Base-by-base conservation (phyloP, 2,888 invertebrate species). In the Pheosia gnoma region DNA sequence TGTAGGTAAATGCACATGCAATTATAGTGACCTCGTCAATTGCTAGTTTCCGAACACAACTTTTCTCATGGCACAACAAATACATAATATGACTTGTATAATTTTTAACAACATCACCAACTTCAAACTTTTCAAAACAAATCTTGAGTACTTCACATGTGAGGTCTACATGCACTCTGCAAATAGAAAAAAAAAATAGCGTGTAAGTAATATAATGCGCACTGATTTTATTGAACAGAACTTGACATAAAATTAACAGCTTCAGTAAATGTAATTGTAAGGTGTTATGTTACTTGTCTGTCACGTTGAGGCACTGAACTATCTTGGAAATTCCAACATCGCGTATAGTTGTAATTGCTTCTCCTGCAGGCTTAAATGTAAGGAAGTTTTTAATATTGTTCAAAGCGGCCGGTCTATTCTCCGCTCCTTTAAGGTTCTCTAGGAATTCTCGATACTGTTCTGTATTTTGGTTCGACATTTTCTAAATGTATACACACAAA, bases 1-100 rank as follows among this genome's bases (percentile, higher is more conserved):
- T 43, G 43, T 9, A 43, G 9, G 9, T 9, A n/a, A 55, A 41
- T 39, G 37, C 39, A 55, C 58, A 41, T 41, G 75, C 58, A 79
- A 77, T 58, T 51, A 53, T 7, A n/a, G 4, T n/a, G 75, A 97
- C 95, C 88, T 96, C 95, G 74, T 94, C 94, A 45, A 97, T 80
- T 37, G 96, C 96, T 74, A 96, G 91, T 66, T 92, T 88, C 62
- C 96, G 94, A 0, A 96, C 95, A 75, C 93, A 92, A n/a, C 93
- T 77, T 71, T 94, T 94, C 11, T 95, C 94, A 85, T 97, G 96
- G 0, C 93, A 88, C 51, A 97, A 86, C 52, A 96, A 94, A 70
- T 94, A 93, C 86, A 95, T 95, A 39, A 96, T 82, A 59, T 95
- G 87, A 41, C 90, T 86, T 36, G 95, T 95, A 78, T 96, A 95